phyloP scores from a whole-genome alignment of 2,113 vertebrate species.

The Heterochromis multidens region DNA sequence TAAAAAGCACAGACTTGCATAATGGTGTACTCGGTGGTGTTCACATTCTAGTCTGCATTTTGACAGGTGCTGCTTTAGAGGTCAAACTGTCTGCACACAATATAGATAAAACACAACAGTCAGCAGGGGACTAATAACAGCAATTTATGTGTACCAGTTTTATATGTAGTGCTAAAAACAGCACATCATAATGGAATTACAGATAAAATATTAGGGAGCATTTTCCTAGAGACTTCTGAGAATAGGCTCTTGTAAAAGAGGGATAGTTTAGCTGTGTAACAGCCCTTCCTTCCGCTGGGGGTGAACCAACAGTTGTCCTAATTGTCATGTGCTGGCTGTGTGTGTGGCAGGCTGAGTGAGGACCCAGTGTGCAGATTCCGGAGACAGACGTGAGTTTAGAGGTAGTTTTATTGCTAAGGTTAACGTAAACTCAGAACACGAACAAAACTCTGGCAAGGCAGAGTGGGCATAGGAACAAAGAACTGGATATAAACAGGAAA shows the following conservation, averaged over 20 bases:
- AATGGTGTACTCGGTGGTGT: not conserved
- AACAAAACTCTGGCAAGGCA: too few relatives aligned
- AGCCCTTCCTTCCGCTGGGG: constrained; percentile 40
- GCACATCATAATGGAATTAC: not conserved
- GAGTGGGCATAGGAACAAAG: too few relatives aligned
- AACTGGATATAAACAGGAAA: too few relatives aligned
- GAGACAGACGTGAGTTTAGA: too few relatives aligned
- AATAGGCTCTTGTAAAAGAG: constrained; percentile 4
- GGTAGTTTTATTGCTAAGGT: too few relatives aligned
- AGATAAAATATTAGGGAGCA: not conserved
- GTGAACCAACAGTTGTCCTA: constrained; percentile 28
- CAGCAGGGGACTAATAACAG: not conserved
- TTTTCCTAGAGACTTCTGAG: constrained; percentile 16
- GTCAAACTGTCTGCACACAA: not conserved
- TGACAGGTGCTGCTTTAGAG: not conserved
- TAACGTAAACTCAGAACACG: too few relatives aligned
- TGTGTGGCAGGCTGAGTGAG: too few relatives aligned
- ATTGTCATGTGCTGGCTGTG: too few relatives aligned
- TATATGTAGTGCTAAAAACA: not conserved
- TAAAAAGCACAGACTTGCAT: not conserved
- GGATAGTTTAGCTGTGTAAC: constrained; percentile 16
- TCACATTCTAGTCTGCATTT: not conserved
- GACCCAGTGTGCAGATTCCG: too few relatives aligned
- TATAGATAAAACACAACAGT: not conserved
- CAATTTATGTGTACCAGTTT: not conserved